Evolutionary conservation across 1,140 invertebrate species (phyloP), one percentile per base, ranked within the genome.

Genomic region (Hyphantria cunea): DNA sequence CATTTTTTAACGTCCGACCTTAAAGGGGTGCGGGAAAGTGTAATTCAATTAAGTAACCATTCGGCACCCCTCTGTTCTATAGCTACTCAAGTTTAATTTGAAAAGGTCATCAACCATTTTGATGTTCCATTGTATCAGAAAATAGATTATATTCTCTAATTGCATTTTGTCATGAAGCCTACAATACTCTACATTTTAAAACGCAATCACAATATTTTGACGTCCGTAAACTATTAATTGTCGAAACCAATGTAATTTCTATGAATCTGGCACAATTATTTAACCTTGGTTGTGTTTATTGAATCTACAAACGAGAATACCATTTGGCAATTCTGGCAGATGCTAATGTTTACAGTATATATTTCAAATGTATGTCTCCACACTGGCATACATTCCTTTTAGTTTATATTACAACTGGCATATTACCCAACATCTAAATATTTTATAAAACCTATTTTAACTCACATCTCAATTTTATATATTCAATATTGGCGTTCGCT

Each of bases 11-110:
- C 48, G 54, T 48, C 44, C 54, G 54, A 44, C 45, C 31, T 31
- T 39, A 44, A 58, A 58, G 67, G 67, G 71, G 65, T 70, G 68
- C 42, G 59, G 64, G 39, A 39, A 62, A 48, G 14, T n/a, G 49
- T 68, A 70, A 74, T 74, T 66, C 34, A 74, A 74, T 74, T 74
- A 71, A 47, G 48, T 34, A 50, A 31, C 55, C 60, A 63, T 63
- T 66, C 47, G 54, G 37, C 54, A 55, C 68, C 68, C 67, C 55
- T 51, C 58, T 10, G 42, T 41, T n/a, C 31, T 41, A 33, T 5
- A 25, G 17, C 5, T 45, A 44, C 39, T 55, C 32, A 55, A 31
- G n/a, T 32, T 54, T 48, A 42, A 59, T 66, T 60, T 53, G 33
- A 53, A 66, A 66, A 31, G 37, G 17, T 25, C 17, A 25, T 25